phyloP scores from a whole-genome alignment of 2,888 invertebrate species.

The Tyria jacobaeae region DNA sequence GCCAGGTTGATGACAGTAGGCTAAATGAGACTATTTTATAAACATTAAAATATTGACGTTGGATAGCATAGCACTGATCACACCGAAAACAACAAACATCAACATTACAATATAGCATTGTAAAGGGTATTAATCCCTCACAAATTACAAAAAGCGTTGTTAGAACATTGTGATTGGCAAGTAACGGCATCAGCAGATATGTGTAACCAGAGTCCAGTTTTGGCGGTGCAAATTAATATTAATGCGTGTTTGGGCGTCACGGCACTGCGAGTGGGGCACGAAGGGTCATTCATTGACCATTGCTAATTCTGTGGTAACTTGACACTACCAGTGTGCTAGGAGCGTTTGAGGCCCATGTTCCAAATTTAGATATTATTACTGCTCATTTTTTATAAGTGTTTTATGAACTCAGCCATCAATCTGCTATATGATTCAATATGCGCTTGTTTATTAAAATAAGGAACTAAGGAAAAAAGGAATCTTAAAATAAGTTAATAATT shows the following conservation, averaged over 20 bases:
- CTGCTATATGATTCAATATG: background rate
- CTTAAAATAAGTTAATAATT: too few relatives aligned
- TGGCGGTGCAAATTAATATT: conserved; percentile 44
- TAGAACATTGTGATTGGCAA: background rate
- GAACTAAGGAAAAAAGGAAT: too few relatives aligned
- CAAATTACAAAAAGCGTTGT: background rate
- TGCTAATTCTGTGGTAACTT: conserved; percentile 21
- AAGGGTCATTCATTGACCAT: conserved; percentile 38
- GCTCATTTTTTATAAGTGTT: background rate
- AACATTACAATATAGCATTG: background rate
- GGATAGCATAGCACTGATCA: too few relatives aligned
- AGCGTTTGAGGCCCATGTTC: background rate
- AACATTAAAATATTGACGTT: too few relatives aligned
- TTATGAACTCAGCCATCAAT: too few relatives aligned
- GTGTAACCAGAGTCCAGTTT: conserved; percentile 16
- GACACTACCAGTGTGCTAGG: conserved; percentile 3
- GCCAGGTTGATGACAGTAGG: too few relatives aligned
- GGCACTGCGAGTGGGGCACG: conserved; percentile 27
- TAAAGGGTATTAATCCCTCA: background rate
- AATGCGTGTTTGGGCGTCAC: conserved; percentile 37
- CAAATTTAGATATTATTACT: background rate
- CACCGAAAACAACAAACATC: too few relatives aligned
- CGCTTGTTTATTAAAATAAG: too few relatives aligned
- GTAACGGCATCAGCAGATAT: conserved; percentile 1
- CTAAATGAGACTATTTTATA: too few relatives aligned